Base-by-base conservation (phyloP, 1,140 invertebrate genomes). In the Sycophila sp. region DNA sequence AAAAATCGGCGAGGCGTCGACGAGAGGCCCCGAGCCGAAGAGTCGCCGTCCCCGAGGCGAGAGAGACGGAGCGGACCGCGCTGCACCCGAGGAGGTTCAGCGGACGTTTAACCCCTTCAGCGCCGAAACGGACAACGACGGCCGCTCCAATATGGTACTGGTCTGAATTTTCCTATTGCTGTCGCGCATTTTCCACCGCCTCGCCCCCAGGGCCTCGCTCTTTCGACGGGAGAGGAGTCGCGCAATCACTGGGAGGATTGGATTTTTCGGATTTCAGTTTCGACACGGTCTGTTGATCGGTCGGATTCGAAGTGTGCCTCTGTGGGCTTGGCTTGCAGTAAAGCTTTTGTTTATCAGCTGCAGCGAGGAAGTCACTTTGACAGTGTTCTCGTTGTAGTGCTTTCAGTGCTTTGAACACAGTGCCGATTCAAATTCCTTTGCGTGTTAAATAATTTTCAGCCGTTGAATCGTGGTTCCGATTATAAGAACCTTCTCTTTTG, bases 111-210 rank as follows among this genome's bases (percentile, higher is more conserved):
- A 73, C 73, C 51, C 63, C 51, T 34, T 60, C 42, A 22, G 17
- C 42, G 36, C 47, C 49, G 24, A 40, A 55, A 79, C 79, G 78
- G 74, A 79, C 65, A 77, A 49, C 76, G 76, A 76, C 68, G 71
- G 69, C 47, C 73, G 45, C 68, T 77, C 70, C 75, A 78, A 81
- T 66, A 81, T 76, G 80, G 80, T 81, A 80, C 34, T 77, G 76
- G 36, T 42, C 28, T n/a, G n/a, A n/a, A n/a, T n/a, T n/a, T n/a
- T 42, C 8, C 17, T 17, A 47, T 5, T 47, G 6, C 40, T 17
- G 40, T 13, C 40, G 40, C 19, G 40, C 8, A 17, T 42, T 42
- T 17, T n/a, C n/a, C n/a, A n/a, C 40, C 8, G 40, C n/a, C 5
- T 42, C 19, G 40, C n/a, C n/a, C n/a, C n/a, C n/a, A 42, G 19